These are phyloP conservation scores for Gymnobelideus leadbeateri DNA, from an alignment of 2,113 vertebrate genomes.

Conservation along the genomic window DNA sequence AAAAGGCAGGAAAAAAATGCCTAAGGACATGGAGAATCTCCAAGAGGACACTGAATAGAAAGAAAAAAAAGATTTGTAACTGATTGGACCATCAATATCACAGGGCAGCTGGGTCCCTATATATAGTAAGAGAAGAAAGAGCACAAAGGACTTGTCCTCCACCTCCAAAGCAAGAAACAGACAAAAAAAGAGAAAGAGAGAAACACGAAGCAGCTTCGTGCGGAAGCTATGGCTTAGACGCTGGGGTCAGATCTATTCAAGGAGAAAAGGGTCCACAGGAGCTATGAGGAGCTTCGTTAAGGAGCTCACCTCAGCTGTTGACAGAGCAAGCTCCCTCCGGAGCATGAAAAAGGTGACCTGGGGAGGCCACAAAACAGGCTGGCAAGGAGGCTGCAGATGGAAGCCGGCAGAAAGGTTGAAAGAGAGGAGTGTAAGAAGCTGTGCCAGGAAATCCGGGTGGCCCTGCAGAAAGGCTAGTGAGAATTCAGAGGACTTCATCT, in stretches of 20 bases:
- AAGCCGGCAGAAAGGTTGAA: neutral
- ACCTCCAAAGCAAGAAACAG: neutral
- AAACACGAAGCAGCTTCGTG: neutral
- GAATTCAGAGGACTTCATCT: neutral
- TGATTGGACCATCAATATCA: neutral
- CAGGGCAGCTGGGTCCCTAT: neutral
- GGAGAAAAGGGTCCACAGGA: neutral
- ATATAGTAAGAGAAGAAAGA: neutral
- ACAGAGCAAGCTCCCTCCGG: neutral
- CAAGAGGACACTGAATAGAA: neutral
- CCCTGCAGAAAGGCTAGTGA: neutral
- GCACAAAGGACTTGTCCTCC: neutral
- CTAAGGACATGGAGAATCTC: neutral
- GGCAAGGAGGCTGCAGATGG: neutral
- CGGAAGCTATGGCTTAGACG: neutral
- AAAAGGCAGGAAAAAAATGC: neutral
- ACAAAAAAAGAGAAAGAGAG: neutral
- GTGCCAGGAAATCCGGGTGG: neutral
- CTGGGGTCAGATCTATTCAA: neutral
- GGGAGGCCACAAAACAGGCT: neutral
- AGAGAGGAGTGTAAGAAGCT: neutral
- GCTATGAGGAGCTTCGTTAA: neutral
- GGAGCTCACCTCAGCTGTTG: conserved; percentile 3
- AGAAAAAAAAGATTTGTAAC: neutral
- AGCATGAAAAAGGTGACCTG: neutral